Evolutionary conservation across 2,888 invertebrate species (phyloP), one percentile per base, ranked within the genome.

Genomic region (Plebejus anna): DNA sequence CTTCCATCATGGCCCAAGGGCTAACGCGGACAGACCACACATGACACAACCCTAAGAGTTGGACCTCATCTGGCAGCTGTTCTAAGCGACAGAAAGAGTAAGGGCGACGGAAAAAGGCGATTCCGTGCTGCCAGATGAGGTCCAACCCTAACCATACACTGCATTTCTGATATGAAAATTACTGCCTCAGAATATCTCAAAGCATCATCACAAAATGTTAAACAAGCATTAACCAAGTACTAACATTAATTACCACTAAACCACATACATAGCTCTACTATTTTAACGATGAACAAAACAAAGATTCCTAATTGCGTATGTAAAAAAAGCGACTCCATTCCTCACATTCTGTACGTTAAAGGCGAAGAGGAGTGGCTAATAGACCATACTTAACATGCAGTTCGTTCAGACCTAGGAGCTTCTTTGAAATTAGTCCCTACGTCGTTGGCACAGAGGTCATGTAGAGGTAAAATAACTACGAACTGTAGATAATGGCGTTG

Each of bases 251-350:
- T 38, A 71, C 71, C 42, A 71, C 42, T 42, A 71, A 70, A 13
- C 51, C 11, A 51, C 51, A 51, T 13, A 51, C 51, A 13, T 13
- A 71, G 16, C 38, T n/a, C n/a, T n/a, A 71, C n/a, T n/a, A 42
- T 71, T 70, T 71, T 71, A 71, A 71, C 42, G 70, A 42, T 22
- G 16, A 38, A 71, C 66, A 38, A 22, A 71, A 71, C 70, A n/a
- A 42, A 36, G 66, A 66, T 32, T 66, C 66, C 32, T 66, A 66
- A 66, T 66, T 66, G 28, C 66, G 66, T 66, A 66, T 66, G 66
- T 66, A 66, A 66, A 66, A 66, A 66, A 66, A 13, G 66, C 66
- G 4, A 66, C 66, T 66, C 13, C 66, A 66, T 66, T 66, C 66
- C 32, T 66, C 66, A 36, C 66, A 66, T 66, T 66, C 66, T 32